Percentiles rank a stretch among this genome's conserved stretches.
phyloP scores from a whole-genome alignment of 2,113 vertebrate species.

The Puntigrus tetrazona region DNA sequence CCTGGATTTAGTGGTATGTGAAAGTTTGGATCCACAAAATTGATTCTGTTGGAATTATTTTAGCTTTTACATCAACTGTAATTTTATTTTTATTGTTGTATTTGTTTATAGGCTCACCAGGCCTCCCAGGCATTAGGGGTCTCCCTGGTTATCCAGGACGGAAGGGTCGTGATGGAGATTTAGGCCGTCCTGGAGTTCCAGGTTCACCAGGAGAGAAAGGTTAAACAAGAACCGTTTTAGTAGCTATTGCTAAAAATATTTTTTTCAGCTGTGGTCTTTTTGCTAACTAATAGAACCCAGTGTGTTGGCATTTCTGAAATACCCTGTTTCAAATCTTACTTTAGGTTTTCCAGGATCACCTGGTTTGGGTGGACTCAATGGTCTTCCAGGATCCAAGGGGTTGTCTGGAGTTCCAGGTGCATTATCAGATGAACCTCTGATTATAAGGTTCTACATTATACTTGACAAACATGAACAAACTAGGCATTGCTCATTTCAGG shows the following conservation, averaged over 20 bases:
- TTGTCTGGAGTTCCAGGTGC: conserved; percentile 86
- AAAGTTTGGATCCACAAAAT: neutral
- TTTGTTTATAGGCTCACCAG: conserved; percentile 75
- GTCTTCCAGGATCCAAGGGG: conserved; percentile 88
- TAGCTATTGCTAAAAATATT: neutral
- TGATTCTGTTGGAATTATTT: neutral
- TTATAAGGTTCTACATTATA: neutral
- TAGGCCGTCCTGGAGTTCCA: conserved; percentile 71
- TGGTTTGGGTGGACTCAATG: conserved; percentile 90
- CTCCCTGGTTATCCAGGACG: conserved; percentile 77
- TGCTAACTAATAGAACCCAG: neutral
- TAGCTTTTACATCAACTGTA: neutral
- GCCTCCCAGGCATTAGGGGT: conserved; percentile 79
- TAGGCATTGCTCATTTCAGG: conserved; percentile 58
- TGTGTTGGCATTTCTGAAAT: neutral
- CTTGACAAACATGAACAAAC: neutral
- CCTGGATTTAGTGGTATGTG: conserved; percentile 81
- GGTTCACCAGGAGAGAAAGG: conserved; percentile 83
- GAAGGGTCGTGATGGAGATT: conserved; percentile 76
- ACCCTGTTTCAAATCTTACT: neutral
- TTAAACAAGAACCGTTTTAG: conserved; percentile 52
- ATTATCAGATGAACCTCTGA: neutral
- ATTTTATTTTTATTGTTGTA: conserved; percentile 7
- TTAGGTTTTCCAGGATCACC: conserved; percentile 83
- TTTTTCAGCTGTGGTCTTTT: neutral